phyloP scores from a whole-genome alignment of 2,888 invertebrate species.

The Caenorhabditis doughertyi region DNA sequence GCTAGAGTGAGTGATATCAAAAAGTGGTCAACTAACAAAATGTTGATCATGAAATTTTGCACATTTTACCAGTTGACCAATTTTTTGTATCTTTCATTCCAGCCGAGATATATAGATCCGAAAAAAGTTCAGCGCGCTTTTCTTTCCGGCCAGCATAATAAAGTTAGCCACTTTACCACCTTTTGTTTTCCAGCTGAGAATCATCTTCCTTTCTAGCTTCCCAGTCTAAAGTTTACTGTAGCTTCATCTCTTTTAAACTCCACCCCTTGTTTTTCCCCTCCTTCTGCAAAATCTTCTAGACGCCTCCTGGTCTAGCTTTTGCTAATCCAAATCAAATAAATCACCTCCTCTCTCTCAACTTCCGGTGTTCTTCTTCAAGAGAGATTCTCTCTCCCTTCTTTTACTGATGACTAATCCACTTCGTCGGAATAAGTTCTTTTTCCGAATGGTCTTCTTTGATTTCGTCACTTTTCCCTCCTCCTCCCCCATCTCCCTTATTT shows the following conservation, averaged over 20 bases:
- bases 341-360: constrained; percentile 2
- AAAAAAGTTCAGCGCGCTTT: too few relatives aligned
- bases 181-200: background rate
- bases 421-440: background rate
- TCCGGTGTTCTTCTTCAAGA: constrained; percentile 47
- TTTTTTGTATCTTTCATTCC: too few relatives aligned
- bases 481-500: background rate
- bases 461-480: constrained; percentile 13
- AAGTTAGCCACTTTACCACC: too few relatives aligned
- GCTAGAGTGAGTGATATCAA: too few relatives aligned
- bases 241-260: background rate
- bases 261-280: too few relatives aligned
- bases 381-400: background rate
- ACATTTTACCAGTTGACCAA: too few relatives aligned
- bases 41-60: too few relatives aligned
- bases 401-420: constrained; percentile 34
- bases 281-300: background rate
- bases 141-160: too few relatives aligned
- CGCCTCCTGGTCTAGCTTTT: constrained; percentile 9
- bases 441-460: background rate
- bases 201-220: background rate
- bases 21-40: too few relatives aligned
- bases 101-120: too few relatives aligned
- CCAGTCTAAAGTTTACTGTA: background rate
- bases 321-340: constrained; percentile 35